A percentile compares a stretch with the other conserved stretches of the same genome.
These are phyloP conservation scores for Acanthacorydalis orientalis DNA, from an alignment of 2,888 invertebrate species.

Conservation along the genomic window DNA sequence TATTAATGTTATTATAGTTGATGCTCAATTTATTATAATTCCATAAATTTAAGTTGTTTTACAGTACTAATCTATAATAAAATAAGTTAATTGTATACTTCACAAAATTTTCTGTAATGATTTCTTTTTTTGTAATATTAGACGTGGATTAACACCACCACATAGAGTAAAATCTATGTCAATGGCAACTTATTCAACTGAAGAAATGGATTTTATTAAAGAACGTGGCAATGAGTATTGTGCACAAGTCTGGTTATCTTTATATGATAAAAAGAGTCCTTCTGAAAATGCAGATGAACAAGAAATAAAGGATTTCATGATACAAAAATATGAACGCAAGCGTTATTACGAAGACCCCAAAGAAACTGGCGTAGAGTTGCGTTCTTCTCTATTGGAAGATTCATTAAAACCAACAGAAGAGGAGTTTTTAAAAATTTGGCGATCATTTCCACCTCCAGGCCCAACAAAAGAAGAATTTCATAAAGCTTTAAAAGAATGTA, in stretches of 20 bases:
- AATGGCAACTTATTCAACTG: slow-evolving; percentile 92
- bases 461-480: neutral
- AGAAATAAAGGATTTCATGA: slow-evolving; percentile 82
- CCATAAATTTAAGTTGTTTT: no score
- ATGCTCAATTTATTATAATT: no score
- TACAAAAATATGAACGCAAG: slow-evolving; percentile 88
- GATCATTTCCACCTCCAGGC: neutral
- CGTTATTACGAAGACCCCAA: slow-evolving; percentile 37
- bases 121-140: slow-evolving; percentile 33
- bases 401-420: neutral
- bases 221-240: slow-evolving; percentile 88
- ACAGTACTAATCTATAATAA: no score
- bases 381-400: neutral
- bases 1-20: no score
- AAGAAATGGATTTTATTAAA: slow-evolving; percentile 85
- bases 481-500: neutral
- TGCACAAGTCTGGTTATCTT: slow-evolving; percentile 80
- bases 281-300: slow-evolving; percentile 72
- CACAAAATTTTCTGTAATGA: no score
- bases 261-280: slow-evolving; percentile 57
- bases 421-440: neutral
- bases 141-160: slow-evolving; percentile 92
- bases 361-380: slow-evolving; percentile 4
- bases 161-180: slow-evolving; percentile 97
- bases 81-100: no score